A percentile compares a stretch with the other conserved stretches of the same genome.
These are phyloP conservation scores for Lethenteron reissneri DNA, from an alignment of 2,113 vertebrate species.

Conservation along the genomic window DNA sequence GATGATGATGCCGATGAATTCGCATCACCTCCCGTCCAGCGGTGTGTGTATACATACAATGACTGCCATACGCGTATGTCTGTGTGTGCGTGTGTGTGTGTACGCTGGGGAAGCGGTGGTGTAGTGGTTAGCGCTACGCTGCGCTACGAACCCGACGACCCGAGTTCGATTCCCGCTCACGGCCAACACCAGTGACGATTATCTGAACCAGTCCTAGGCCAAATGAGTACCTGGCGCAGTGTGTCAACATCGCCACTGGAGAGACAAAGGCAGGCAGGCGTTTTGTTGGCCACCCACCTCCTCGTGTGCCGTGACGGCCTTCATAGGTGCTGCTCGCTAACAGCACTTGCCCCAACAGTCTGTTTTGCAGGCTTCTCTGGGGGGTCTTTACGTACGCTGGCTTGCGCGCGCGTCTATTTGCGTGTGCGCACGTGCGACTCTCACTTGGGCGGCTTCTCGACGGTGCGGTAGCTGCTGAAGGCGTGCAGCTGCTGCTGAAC, in stretches of 20 bases:
- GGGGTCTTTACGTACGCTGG: not conserved
- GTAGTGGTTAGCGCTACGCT: too few species aligned
- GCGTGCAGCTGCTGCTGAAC: constrained; percentile 88
- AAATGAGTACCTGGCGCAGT: too few species aligned
- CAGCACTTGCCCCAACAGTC: not conserved
- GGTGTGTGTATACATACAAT: not conserved
- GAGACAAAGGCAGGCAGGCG: not conserved
- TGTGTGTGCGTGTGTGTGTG: too few species aligned
- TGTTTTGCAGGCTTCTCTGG: not conserved
- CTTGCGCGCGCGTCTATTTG: not conserved
- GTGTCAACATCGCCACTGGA: too few species aligned
- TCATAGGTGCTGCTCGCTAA: not conserved
- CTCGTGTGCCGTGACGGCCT: not conserved
- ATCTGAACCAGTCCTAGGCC: too few species aligned
- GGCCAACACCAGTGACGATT: too few species aligned
- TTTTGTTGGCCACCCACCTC: not conserved
- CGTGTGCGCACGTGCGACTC: constrained; percentile 11
- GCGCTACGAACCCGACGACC: too few species aligned
- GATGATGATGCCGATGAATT: not conserved
- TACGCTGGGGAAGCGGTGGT: too few species aligned
- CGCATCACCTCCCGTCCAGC: not conserved
- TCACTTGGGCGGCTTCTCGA: constrained; percentile 81
- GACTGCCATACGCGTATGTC: too few species aligned
- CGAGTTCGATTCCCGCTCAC: too few species aligned
- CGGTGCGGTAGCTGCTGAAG: constrained; percentile 75